Percentiles rank a stretch among this genome's conserved stretches.
Evolutionary conservation across 2,888 invertebrate genomes (phyloP).

Genomic region (Hypena proboscidalis): DNA sequence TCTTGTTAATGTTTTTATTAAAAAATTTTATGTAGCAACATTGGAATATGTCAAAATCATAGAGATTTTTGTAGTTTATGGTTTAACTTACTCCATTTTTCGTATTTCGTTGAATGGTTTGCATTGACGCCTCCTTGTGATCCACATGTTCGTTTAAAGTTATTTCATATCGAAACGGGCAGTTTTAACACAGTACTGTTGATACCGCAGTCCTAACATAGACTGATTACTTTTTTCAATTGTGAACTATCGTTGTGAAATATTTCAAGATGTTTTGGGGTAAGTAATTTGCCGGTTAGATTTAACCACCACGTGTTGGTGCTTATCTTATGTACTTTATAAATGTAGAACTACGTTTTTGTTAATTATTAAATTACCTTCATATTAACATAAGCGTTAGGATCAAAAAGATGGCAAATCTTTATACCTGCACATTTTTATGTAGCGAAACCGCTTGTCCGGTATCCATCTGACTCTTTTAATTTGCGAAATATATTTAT

Average conservation of each 20-base stretch:
- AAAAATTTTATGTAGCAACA: no score
- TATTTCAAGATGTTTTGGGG: slow-evolving; percentile 79
- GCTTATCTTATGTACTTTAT: slow-evolving; percentile 1
- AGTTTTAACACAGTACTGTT: slow-evolving; percentile 14
- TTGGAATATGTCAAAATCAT: neutral
- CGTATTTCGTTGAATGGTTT: slow-evolving; percentile 16
- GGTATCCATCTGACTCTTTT: no score
- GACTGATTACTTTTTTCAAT: slow-evolving; percentile 14
- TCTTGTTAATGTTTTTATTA: no score
- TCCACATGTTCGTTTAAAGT: slow-evolving; percentile 32
- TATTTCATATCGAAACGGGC: slow-evolving; percentile 1
- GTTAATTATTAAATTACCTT: no score
- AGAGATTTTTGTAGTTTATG: slow-evolving; percentile 2
- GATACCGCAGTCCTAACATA: slow-evolving; percentile 7
- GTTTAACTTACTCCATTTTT: slow-evolving; percentile 24
- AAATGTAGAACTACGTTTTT: neutral
- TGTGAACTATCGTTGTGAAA: slow-evolving; percentile 17
- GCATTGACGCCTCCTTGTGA: slow-evolving; percentile 43
- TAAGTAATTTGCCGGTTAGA: slow-evolving; percentile 57
- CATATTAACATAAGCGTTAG: no score
- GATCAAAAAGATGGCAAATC: no score
- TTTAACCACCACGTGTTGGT: slow-evolving; percentile 73
- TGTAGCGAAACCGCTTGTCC: no score
- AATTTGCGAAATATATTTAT: no score
- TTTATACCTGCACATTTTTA: no score